phyloP scores from a whole-genome alignment of 2,888 invertebrate species.

The Petrolisthes cinctipes region DNA sequence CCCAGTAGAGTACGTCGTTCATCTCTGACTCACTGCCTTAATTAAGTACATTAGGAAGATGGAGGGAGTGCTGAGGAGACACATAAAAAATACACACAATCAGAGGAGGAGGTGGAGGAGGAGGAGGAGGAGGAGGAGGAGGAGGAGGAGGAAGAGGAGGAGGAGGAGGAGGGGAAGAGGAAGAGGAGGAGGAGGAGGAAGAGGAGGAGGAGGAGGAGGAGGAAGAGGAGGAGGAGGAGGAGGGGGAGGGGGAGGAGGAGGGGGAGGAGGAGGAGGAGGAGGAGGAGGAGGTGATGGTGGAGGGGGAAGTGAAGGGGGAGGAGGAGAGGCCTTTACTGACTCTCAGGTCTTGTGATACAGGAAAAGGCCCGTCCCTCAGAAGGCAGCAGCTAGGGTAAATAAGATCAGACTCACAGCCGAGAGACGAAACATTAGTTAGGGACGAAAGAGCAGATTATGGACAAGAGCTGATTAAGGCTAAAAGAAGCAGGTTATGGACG shows the following conservation, averaged over 20 bases:
- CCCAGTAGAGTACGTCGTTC: too few relatives aligned
- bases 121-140: constrained; percentile 28
- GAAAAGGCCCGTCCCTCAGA: too few relatives aligned
- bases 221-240: not conserved
- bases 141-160: constrained; percentile 2
- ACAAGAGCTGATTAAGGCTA: too few relatives aligned
- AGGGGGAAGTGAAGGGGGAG: not conserved
- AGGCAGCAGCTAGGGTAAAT: too few relatives aligned
- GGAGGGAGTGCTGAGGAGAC: not conserved
- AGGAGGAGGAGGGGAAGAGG: constrained; percentile 15
- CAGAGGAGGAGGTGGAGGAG: not conserved
- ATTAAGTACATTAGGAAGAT: too few relatives aligned
- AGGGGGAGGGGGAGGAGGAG: not conserved
- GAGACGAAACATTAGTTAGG: too few relatives aligned
- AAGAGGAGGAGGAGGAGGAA: not conserved
- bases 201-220: not conserved
- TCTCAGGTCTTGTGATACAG: too few relatives aligned
- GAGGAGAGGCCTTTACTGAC: too few relatives aligned
- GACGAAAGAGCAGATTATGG: too few relatives aligned
- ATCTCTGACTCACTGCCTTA: too few relatives aligned
- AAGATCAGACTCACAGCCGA: too few relatives aligned
- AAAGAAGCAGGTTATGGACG: too few relatives aligned
- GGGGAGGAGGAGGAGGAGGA: not conserved
- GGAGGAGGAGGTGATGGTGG: not conserved
- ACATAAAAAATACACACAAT: not conserved